These are phyloP conservation scores for Lathamus discolor DNA, from an alignment of 2,113 vertebrate species.

Conservation along the genomic window DNA sequence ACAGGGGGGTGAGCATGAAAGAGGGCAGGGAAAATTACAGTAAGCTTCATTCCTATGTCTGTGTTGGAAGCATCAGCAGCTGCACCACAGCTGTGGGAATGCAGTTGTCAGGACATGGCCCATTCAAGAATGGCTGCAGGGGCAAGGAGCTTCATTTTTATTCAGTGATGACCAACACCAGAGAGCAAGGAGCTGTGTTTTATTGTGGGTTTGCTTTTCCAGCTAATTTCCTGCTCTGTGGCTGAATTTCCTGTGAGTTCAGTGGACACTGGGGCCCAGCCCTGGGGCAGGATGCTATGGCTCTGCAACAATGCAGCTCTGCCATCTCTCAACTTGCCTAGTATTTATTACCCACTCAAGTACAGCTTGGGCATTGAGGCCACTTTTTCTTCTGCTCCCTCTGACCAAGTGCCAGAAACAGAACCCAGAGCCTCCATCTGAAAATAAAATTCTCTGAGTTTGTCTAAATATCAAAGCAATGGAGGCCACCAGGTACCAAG, in stretches of 20 bases:
- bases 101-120: not conserved
- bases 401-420: not conserved
- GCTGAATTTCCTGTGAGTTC: not conserved
- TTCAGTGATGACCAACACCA: not conserved
- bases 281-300: not conserved
- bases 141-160: not conserved
- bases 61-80: not conserved
- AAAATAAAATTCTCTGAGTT: not conserved
- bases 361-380: not conserved
- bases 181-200: not conserved
- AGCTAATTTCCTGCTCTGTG: not conserved
- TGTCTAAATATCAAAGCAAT: slow-evolving; percentile 3
- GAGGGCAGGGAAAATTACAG: not conserved
- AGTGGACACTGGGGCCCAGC: not conserved
- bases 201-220: not conserved
- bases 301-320: not conserved
- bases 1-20: not conserved
- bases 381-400: not conserved
- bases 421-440: not conserved
- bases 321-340: not conserved
- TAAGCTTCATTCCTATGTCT: not conserved
- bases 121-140: not conserved
- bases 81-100: not conserved
- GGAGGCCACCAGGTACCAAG: not conserved
- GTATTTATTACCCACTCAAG: not conserved